phyloP scores from a whole-genome alignment of 2,113 vertebrate genomes.

The Mesocricetus auratus region DNA sequence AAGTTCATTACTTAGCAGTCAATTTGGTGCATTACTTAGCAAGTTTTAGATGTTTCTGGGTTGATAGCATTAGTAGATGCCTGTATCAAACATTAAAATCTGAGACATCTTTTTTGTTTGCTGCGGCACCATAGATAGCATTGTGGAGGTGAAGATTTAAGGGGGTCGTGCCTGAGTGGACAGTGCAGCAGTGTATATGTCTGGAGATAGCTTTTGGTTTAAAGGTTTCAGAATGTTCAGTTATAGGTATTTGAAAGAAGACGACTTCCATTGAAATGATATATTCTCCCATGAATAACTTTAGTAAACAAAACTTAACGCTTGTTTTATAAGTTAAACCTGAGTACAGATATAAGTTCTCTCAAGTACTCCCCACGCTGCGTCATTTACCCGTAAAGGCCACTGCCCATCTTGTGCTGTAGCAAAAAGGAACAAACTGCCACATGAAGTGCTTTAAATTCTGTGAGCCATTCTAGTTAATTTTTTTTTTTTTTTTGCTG shows the following conservation, averaged over 20 bases:
- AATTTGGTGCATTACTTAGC: not conserved
- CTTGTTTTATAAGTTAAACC: not conserved
- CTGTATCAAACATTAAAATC: not conserved
- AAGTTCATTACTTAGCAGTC: not conserved
- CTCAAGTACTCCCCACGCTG: no score
- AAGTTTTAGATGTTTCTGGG: conserved; percentile 7
- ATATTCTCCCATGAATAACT: conserved; percentile 5
- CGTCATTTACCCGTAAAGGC: not conserved
- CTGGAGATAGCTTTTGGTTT: not conserved
- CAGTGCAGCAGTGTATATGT: not conserved
- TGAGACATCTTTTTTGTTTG: not conserved
- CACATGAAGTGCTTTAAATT: not conserved
- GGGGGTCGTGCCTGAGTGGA: not conserved
- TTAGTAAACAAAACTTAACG: not conserved
- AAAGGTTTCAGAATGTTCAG: not conserved
- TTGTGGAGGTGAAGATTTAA: not conserved
- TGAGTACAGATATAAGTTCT: not conserved
- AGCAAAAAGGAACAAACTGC: not conserved
- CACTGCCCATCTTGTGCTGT: not conserved
- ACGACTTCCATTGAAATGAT: not conserved
- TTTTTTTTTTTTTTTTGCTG: not conserved
- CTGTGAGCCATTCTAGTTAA: no score
- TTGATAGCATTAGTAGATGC: not conserved
- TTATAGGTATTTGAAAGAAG: conserved; percentile 14
- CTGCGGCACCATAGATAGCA: not conserved